These are phyloP conservation scores for Dolomedes plantarius DNA, from an alignment of 2,888 invertebrate species.

Conservation along the genomic window DNA sequence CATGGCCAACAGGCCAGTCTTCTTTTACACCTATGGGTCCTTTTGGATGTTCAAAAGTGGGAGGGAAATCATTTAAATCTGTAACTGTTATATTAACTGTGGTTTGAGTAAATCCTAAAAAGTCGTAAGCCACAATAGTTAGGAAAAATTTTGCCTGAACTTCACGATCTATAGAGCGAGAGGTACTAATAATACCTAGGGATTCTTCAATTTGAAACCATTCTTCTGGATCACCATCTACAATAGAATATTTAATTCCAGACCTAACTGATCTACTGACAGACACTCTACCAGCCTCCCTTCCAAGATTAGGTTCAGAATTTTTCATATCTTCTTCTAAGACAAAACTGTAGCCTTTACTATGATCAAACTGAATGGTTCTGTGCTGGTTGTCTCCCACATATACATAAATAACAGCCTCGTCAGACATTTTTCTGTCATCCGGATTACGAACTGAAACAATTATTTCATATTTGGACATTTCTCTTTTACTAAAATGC, in stretches of 20 bases:
- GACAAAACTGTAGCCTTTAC: conserved; percentile 73
- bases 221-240: conserved; percentile 86
- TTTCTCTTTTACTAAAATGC: conserved; percentile 81
- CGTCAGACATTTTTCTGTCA: conserved; percentile 83
- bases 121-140: conserved; percentile 86
- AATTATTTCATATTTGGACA: conserved; percentile 84
- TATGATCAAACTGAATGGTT: conserved; percentile 72
- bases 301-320: conserved; percentile 79
- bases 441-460: conserved; percentile 90
- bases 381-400: conserved; percentile 73
- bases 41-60: conserved; percentile 80
- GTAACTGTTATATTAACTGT: conserved; percentile 87
- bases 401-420: conserved; percentile 82
- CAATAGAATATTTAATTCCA: conserved; percentile 84
- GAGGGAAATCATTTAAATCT: conserved; percentile 94
- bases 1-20: conserved; percentile 94
- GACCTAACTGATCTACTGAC: conserved; percentile 78
- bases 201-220: conserved; percentile 89
- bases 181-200: conserved; percentile 93
- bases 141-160: conserved; percentile 85
- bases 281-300: conserved; percentile 86
- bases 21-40: conserved; percentile 85
- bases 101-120: conserved; percentile 86
- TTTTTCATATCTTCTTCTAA: conserved; percentile 72
- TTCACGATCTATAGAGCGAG: conserved; percentile 87